Evolutionary conservation across 1,140 invertebrate species (phyloP).

Genomic region (Ladona fulva): DNA sequence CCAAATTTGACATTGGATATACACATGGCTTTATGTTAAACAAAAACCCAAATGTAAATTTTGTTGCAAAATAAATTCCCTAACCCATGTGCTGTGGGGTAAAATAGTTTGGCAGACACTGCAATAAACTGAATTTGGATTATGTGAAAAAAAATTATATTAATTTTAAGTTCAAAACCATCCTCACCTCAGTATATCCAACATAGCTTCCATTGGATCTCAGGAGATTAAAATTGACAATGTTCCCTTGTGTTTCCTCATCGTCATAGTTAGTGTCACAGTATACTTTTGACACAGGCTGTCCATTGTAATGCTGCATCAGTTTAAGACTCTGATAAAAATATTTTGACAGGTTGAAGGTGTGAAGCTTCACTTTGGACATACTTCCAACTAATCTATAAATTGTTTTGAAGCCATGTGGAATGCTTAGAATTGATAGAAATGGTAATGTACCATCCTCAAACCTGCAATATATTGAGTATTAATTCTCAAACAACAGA

Average conservation of each 20-base stretch:
- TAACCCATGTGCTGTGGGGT: no score
- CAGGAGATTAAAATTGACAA: slow-evolving; percentile 82
- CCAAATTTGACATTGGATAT: no score
- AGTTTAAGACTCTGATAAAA: slow-evolving; percentile 52
- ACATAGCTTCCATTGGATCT: slow-evolving; percentile 67
- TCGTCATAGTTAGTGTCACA: slow-evolving; percentile 56
- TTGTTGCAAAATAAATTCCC: no score
- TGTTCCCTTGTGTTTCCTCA: slow-evolving; percentile 61
- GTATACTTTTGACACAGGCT: slow-evolving; percentile 62
- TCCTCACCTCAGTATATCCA: slow-evolving; percentile 73
- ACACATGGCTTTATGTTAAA: no score
- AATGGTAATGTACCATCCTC: slow-evolving; percentile 91
- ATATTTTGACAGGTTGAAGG: slow-evolving; percentile 66
- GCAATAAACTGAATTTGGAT: no score
- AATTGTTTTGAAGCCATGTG: slow-evolving; percentile 69
- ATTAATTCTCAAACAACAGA: slow-evolving; percentile 16
- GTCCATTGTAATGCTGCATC: slow-evolving; percentile 65
- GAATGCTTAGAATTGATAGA: slow-evolving; percentile 70
- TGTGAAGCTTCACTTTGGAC: slow-evolving; percentile 58
- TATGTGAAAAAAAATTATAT: no score
- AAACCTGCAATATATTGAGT: slow-evolving; percentile 51
- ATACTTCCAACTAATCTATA: slow-evolving; percentile 52
- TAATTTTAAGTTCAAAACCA: no score
- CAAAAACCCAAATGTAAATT: no score
- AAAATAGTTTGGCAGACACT: no score